These are phyloP conservation scores for Sphinx pinastri DNA, from an alignment of 2,888 invertebrate species.

Conservation along the genomic window DNA sequence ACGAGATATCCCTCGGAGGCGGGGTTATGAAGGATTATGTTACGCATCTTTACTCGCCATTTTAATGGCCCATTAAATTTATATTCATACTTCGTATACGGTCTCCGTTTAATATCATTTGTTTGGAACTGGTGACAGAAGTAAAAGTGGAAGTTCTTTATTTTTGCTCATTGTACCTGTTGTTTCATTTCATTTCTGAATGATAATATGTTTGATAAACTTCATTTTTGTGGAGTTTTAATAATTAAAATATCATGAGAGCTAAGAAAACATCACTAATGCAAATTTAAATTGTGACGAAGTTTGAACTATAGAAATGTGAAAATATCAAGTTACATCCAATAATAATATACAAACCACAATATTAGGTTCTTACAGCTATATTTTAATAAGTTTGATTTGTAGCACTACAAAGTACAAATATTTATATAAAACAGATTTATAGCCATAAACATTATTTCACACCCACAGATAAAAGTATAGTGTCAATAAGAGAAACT, in stretches of 20 bases:
- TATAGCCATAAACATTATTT: not conserved
- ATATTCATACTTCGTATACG: constrained; percentile 18
- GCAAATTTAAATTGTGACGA: too few species aligned
- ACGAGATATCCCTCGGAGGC: constrained; percentile 18
- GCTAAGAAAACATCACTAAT: too few species aligned
- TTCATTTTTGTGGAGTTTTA: too few species aligned
- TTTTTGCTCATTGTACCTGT: not conserved
- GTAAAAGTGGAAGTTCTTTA: not conserved
- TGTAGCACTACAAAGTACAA: too few species aligned
- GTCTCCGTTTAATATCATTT: constrained; percentile 4
- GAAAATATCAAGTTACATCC: too few species aligned
- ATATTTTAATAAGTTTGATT: too few species aligned
- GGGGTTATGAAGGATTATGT: constrained; percentile 24
- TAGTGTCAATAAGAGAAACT: not conserved
- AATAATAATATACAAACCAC: too few species aligned
- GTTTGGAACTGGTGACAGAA: not conserved
- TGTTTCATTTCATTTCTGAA: too few species aligned
- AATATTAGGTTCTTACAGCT: too few species aligned
- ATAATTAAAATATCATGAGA: too few species aligned
- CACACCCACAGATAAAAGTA: not conserved
- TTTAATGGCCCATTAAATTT: constrained; percentile 23
- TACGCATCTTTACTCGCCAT: constrained; percentile 19
- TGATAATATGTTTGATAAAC: too few species aligned
- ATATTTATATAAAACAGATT: not conserved
- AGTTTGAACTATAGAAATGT: too few species aligned